Evolutionary conservation across 2,797 vertebrate genomes (phyloP), one percentile per base, ranked within the genome.

Genomic region (Halcyon badia): DNA sequence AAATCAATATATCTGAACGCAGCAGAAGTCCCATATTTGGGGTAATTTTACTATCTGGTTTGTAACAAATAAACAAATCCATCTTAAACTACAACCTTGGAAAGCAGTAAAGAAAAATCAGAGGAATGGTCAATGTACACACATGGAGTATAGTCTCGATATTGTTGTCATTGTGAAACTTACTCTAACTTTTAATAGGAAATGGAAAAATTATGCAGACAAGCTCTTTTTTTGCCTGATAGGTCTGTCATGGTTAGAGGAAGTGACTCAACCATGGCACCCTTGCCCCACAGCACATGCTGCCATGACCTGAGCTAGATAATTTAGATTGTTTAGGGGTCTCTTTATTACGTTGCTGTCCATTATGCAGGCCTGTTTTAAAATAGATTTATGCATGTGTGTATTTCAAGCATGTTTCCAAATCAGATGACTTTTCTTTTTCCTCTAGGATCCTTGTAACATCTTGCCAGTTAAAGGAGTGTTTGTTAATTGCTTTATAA

Each of bases 401-500:
- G 8, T 33, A 33, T 48, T 82, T 52, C 51, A 77, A 93, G 24
- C 25, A 79, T 5, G 9, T 81, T 92, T 94, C 54, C 35, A 87
- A 73, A 90, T 66, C 28, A 46, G n/a, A 71, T 57, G 14, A 7
- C 1, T 60, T 44, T 56, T 52, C 1, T 4, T 2, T 5, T 9
- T 0, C 1, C 1, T 41, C 10, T 16, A 28, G 35, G 31, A 86
- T 83, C 33, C 42, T 94, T 94, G 28, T 41, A 85, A 80, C 9
- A 90, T 41, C 5, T 85, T 93, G 13, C 11, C 39, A 62, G 35
- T 82, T 73, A 84, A 79, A 91, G 5, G 28, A 72, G n/a, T 79
- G 35, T 75, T 94, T 92, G 44, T 54, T 70, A 95, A 94, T 82
- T 87, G 77, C 33, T 75, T 95, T 82, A 12, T 91, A 86, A 95